Evolutionary conservation across 2,113 vertebrate genomes (phyloP).

Genomic region (Rhizomys pruinosus): DNA sequence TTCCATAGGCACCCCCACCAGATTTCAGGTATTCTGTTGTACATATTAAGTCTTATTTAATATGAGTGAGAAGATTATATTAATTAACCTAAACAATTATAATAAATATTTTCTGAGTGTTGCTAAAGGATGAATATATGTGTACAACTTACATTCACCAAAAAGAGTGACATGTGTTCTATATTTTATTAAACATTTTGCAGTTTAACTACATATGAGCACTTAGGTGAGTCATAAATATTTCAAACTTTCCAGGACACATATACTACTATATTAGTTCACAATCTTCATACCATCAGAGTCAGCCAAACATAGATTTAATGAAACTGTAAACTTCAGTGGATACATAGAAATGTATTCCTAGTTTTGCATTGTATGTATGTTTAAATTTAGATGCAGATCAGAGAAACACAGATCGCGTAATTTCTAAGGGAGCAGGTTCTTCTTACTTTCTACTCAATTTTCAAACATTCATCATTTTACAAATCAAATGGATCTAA

Average conservation of each 20-base stretch:
- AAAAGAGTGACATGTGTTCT: not conserved
- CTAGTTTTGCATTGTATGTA: not conserved
- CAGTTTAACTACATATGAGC: conserved; percentile 15
- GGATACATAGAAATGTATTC: not conserved
- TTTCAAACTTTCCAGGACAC: not conserved
- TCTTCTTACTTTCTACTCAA: not conserved
- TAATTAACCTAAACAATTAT: no score
- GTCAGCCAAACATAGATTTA: not conserved
- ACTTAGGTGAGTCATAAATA: conserved; percentile 25
- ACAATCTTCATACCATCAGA: not conserved
- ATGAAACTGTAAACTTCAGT: conserved; percentile 20
- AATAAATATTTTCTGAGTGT: no score
- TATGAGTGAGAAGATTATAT: no score
- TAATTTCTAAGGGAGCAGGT: not conserved
- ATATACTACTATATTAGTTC: not conserved
- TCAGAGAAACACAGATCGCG: not conserved
- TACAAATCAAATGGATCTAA: not conserved
- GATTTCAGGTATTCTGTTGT: no score
- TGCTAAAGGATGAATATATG: no score
- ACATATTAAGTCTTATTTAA: no score
- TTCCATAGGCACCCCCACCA: no score
- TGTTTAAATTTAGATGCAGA: not conserved
- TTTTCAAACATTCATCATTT: not conserved
- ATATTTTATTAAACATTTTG: not conserved
- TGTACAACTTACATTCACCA: conserved; percentile 34